Evolutionary conservation across 2,888 invertebrate genomes (phyloP).

Genomic region (Noctua comes): DNA sequence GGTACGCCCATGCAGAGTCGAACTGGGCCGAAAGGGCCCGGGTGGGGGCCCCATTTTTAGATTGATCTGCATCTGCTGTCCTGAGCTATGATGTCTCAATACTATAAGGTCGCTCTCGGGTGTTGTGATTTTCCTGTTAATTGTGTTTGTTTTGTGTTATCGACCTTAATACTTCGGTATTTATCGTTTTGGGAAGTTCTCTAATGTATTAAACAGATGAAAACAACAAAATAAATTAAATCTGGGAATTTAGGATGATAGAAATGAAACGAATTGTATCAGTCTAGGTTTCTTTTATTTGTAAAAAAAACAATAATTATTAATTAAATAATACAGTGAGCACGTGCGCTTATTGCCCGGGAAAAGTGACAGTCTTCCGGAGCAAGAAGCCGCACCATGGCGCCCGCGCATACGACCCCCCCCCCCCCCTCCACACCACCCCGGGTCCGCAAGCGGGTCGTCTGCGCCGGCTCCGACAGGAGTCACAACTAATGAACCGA

Average conservation of each 20-base stretch:
- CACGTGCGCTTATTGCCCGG: constrained; percentile 89
- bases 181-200: neutral
- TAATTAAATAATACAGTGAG: constrained; percentile 86
- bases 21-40: too few relatives aligned
- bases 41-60: too few relatives aligned
- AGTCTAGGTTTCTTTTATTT: constrained; percentile 89
- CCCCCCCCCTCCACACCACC: neutral
- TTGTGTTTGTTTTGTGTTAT: neutral
- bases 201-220: neutral
- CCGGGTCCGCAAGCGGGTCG: constrained; percentile 8
- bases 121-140: neutral
- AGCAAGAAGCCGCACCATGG: constrained; percentile 85
- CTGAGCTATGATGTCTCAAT: neutral
- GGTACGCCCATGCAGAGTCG: too few relatives aligned
- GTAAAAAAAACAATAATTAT: constrained; percentile 86
- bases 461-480: constrained; percentile 59
- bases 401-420: constrained; percentile 54
- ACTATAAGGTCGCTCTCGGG: neutral
- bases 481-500: constrained; percentile 68
- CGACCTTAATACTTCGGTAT: neutral
- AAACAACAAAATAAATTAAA: neutral
- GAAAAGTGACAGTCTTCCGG: constrained; percentile 89
- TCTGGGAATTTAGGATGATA: constrained; percentile 1
- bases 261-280: constrained; percentile 75
- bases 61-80: too few relatives aligned